Conservation (phyloP, 2,888 invertebrate species). For the Agrenia bidenticulata region DNA sequence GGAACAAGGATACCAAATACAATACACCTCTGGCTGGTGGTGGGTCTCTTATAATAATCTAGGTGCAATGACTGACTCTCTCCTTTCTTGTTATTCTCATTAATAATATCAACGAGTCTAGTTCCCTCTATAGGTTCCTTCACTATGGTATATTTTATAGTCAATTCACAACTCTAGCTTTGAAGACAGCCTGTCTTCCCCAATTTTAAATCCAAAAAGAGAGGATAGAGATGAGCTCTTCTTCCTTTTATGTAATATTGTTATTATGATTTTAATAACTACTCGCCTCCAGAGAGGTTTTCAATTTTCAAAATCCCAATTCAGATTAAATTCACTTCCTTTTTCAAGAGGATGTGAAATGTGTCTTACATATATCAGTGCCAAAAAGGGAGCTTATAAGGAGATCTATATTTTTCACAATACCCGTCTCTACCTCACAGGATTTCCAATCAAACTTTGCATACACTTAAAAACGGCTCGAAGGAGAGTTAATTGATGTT, state of each 20-base stretch:
- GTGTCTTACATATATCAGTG: too few species aligned
- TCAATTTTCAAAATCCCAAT: constrained; percentile 32
- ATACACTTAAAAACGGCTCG: too few species aligned
- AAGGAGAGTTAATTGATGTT: too few species aligned
- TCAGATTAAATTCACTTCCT: constrained; percentile 21
- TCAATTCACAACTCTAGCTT: neutral
- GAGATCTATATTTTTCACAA: too few species aligned
- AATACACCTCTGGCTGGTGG: neutral
- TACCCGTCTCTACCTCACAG: too few species aligned
- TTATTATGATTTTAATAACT: constrained; percentile 45
- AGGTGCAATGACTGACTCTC: neutral
- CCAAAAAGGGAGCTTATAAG: too few species aligned
- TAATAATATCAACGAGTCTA: neutral
- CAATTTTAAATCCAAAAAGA: constrained; percentile 10
- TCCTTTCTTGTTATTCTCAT: neutral
- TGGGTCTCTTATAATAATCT: neutral
- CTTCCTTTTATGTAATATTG: constrained; percentile 38
- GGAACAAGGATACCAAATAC: constrained; percentile 1
- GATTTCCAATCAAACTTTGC: too few species aligned
- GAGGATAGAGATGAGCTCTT: constrained; percentile 8
- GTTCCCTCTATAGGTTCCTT: neutral
- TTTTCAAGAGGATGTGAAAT: neutral
- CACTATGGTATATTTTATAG: neutral
- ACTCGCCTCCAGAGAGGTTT: constrained; percentile 34
- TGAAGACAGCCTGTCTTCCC: constrained; percentile 15